Evolutionary conservation across 2,113 vertebrate species (phyloP).

Genomic region (Bufo gargarizans): DNA sequence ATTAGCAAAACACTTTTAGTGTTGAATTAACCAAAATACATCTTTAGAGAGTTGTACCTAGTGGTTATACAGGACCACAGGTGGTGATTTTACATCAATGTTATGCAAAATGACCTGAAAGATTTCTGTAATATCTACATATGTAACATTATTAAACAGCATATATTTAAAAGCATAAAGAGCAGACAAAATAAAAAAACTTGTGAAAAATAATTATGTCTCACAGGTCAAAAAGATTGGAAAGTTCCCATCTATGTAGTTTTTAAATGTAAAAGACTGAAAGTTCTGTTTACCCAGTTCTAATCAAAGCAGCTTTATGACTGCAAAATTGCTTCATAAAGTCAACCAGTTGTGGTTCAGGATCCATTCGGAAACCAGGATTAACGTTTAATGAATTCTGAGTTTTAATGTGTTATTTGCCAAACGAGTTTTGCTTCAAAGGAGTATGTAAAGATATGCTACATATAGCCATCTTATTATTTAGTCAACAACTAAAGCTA

Average conservation of each 20-base stretch:
- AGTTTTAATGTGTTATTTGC: constrained; percentile 51
- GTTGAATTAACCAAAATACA: not conserved
- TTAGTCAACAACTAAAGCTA: constrained; percentile 51
- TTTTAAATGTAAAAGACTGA: constrained; percentile 10
- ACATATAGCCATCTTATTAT: constrained; percentile 50
- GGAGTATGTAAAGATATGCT: constrained; percentile 57
- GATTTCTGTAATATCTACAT: not conserved
- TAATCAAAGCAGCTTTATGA: constrained; percentile 44
- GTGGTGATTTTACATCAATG: not conserved
- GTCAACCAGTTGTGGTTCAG: constrained; percentile 42
- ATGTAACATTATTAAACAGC: not conserved
- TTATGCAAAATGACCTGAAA: not conserved
- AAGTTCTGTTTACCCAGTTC: constrained; percentile 26
- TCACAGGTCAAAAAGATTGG: not conserved
- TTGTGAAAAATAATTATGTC: not conserved
- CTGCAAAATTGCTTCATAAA: constrained; percentile 53
- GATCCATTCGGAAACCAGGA: constrained; percentile 48
- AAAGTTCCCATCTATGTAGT: not conserved
- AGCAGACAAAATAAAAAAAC: not conserved
- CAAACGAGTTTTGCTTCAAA: constrained; percentile 56
- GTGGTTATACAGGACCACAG: not conserved
- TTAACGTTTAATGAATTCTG: constrained; percentile 53
- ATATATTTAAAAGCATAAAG: not conserved
- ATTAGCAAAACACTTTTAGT: not conserved
- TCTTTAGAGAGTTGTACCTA: not conserved